These are phyloP conservation scores for Pseudachorutes palmiensis DNA, from an alignment of 1,140 invertebrate genomes.

Conservation along the genomic window DNA sequence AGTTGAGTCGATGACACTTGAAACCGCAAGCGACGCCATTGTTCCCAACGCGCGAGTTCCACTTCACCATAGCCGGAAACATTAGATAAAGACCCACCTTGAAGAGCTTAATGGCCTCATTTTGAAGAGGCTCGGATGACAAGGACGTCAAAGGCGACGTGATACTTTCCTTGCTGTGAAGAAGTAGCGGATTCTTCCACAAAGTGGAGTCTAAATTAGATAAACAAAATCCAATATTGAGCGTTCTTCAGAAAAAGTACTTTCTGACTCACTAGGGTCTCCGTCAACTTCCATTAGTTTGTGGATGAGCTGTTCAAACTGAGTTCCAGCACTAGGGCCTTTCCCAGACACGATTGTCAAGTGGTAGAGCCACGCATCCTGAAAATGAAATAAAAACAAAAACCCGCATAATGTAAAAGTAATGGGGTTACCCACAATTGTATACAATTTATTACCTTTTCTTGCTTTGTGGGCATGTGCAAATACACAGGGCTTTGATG, in stretches of 20 bases:
- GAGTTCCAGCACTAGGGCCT: slow-evolving; percentile 78
- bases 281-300: slow-evolving; percentile 92
- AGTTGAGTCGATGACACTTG: too few relatives aligned
- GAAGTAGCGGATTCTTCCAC: slow-evolving; percentile 82
- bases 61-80: not conserved
- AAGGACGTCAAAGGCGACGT: slow-evolving; percentile 74
- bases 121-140: slow-evolving; percentile 71
- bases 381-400: slow-evolving; percentile 24
- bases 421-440: too few relatives aligned
- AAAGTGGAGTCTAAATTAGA: slow-evolving; percentile 64
- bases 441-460: too few relatives aligned
- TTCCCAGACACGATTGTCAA: slow-evolving; percentile 86
- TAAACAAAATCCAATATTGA: not conserved
- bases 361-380: slow-evolving; percentile 72
- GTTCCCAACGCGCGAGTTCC: too few relatives aligned
- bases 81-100: slow-evolving; percentile 55
- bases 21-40: too few relatives aligned
- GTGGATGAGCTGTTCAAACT: slow-evolving; percentile 88
- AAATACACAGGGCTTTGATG: slow-evolving; percentile 87
- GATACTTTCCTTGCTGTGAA: slow-evolving; percentile 85
- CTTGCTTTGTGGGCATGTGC: slow-evolving; percentile 76
- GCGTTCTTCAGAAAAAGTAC: not conserved
- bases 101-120: slow-evolving; percentile 86
- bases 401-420: not conserved
- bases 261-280: slow-evolving; percentile 64